Evolutionary conservation across 2,888 invertebrate species (phyloP).

Genomic region (Clivina fossor): DNA sequence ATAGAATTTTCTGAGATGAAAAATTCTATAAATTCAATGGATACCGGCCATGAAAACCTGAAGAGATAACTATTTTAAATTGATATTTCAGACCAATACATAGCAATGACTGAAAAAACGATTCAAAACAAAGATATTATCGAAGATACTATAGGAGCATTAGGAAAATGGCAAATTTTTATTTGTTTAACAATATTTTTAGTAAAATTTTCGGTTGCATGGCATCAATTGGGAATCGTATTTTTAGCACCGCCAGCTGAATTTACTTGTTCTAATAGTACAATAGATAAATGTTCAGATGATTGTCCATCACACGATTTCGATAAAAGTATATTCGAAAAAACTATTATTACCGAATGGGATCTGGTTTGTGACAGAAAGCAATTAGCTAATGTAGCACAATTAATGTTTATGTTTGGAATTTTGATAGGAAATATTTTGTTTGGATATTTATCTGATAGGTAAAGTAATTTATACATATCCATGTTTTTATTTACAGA

Average conservation of each 20-base stretch:
- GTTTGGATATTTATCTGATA: conserved; percentile 67
- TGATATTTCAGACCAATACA: too few relatives aligned
- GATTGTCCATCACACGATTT: conserved; percentile 4
- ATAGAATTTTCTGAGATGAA: too few relatives aligned
- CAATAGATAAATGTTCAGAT: background rate
- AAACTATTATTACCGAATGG: conserved; percentile 70
- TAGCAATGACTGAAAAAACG: too few relatives aligned
- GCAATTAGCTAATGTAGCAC: conserved; percentile 66
- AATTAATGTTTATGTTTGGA: conserved; percentile 70
- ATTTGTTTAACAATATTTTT: conserved; percentile 56
- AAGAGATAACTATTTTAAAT: too few relatives aligned
- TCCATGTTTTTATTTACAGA: conserved; percentile 54
- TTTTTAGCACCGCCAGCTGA: conserved; percentile 11
- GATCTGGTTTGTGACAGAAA: conserved; percentile 63
- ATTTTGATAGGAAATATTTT: conserved; percentile 68
- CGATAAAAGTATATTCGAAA: conserved; percentile 53
- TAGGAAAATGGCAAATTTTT: conserved; percentile 56
- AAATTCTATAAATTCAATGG: too few relatives aligned
- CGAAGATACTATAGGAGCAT: conserved; percentile 54
- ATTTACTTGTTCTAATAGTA: background rate
- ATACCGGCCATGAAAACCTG: too few relatives aligned
- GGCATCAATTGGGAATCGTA: conserved; percentile 58
- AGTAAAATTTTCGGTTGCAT: conserved; percentile 60
- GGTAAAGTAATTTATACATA: conserved; percentile 4
- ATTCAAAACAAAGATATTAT: conserved; percentile 51